Evolutionary conservation across 2,113 vertebrate genomes (phyloP).

Genomic region (Charadrius vociferus): DNA sequence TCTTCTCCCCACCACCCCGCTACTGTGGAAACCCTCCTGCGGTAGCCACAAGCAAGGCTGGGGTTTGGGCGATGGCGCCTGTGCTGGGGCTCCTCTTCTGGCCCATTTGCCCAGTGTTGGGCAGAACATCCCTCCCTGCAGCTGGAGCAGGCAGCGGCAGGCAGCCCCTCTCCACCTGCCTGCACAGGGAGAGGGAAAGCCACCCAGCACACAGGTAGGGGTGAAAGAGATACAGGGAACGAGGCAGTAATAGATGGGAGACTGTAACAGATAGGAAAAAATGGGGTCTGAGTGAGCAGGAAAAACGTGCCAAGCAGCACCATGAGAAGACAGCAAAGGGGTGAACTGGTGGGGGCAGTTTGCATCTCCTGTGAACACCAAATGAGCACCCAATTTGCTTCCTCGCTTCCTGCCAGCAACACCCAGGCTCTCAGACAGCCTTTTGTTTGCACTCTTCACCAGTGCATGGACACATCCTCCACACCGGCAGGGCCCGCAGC

Average conservation of each 20-base stretch:
- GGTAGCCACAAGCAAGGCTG: neutral
- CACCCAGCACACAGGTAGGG: fast-evolving
- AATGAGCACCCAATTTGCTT: neutral
- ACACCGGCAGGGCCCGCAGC: neutral
- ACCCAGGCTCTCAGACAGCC: neutral
- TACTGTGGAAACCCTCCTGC: neutral
- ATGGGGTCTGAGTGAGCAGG: neutral
- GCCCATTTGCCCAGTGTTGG: fast-evolving
- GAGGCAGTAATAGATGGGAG: neutral
- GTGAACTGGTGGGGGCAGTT: neutral
- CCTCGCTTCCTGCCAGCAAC: neutral
- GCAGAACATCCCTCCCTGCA: neutral
- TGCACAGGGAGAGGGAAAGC: neutral
- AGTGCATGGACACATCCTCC: fast-evolving
- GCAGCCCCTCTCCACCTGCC: neutral
- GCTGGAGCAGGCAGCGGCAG: fast-evolving
- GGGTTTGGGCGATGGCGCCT: neutral
- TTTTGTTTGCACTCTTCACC: neutral
- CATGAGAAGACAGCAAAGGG: neutral
- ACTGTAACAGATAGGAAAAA: neutral
- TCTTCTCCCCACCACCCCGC: neutral
- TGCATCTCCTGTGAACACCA: neutral
- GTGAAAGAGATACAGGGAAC: neutral
- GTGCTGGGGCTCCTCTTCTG: neutral
- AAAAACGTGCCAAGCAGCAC: neutral